Percentiles rank a stretch among this genome's conserved stretches.
Evolutionary conservation across 2,113 vertebrate species (phyloP).

Genomic region (Gobio gobio): DNA sequence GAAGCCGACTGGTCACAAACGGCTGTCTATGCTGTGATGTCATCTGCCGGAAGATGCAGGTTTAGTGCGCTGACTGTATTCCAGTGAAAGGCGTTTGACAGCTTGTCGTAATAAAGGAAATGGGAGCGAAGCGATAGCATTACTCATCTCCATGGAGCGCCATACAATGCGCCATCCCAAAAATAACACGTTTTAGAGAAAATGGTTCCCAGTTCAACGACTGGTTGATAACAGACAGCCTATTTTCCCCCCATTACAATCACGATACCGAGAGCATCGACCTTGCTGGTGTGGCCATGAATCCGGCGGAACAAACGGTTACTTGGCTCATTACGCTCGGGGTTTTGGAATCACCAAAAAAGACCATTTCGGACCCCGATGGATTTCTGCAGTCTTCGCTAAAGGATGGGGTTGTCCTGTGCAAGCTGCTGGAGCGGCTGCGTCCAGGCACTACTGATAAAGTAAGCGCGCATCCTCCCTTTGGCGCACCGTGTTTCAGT

Average conservation of each 20-base stretch:
- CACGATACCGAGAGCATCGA: constrained; percentile 62
- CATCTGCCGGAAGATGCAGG: constrained; percentile 83
- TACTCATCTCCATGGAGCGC: constrained; percentile 29
- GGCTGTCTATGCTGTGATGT: constrained; percentile 79
- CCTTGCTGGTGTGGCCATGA: constrained; percentile 78
- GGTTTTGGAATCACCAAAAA: constrained; percentile 95
- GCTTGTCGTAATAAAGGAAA: constrained; percentile 74
- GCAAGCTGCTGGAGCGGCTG: constrained; percentile 91
- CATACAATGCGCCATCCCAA: constrained; percentile 10
- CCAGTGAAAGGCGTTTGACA: constrained; percentile 79
- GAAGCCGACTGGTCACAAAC: constrained; percentile 62
- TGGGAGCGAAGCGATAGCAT: constrained; percentile 33
- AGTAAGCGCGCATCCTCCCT: constrained; percentile 67
- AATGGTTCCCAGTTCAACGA: constrained; percentile 29
- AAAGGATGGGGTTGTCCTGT: constrained; percentile 92
- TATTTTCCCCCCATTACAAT: constrained; percentile 21
- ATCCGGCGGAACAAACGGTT: constrained; percentile 96
- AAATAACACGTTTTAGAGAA: constrained; percentile 25
- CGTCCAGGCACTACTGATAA: constrained; percentile 91
- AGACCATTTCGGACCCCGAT: constrained; percentile 92
- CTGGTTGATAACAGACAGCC: constrained; percentile 19
- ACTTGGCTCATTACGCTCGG: constrained; percentile 95
- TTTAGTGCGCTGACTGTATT: constrained; percentile 72
- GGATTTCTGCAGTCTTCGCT: constrained; percentile 90
- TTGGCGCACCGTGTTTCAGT: constrained; percentile 40